phyloP scores from a whole-genome alignment of 2,113 vertebrate species.

The Oncorhynchus keta region DNA sequence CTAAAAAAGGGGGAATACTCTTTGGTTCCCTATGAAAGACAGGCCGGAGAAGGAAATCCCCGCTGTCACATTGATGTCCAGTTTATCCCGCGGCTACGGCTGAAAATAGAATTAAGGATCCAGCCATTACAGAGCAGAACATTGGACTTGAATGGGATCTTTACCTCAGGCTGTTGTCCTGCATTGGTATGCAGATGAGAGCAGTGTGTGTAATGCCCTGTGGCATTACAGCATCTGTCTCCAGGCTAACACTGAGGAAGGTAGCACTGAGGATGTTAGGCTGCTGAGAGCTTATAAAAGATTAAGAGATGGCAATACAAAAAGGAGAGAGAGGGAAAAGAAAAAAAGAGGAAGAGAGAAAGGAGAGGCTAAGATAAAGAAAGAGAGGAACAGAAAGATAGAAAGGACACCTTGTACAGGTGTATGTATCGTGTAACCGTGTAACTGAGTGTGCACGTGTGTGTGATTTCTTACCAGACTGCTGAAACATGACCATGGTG shows the following conservation, averaged over 20 bases:
- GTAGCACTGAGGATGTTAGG: too few species aligned
- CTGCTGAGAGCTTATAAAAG: too few species aligned
- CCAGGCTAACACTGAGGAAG: not conserved
- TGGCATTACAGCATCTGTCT: too few species aligned
- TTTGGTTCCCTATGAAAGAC: conserved; percentile 22
- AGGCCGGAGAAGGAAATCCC: conserved; percentile 24
- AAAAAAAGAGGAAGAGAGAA: too few species aligned
- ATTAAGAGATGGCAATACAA: too few species aligned
- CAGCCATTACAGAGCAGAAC: not conserved
- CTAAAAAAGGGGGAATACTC: conserved; percentile 23
- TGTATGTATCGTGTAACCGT: not conserved
- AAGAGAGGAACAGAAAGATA: too few species aligned
- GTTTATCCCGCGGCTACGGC: not conserved
- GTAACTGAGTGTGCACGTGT: not conserved
- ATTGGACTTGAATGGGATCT: not conserved
- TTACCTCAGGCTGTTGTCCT: not conserved
- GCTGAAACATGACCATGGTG: conserved; percentile 94
- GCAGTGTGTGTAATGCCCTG: too few species aligned
- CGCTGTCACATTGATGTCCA: conserved; percentile 28
- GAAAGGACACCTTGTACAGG: not conserved
- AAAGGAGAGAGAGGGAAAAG: too few species aligned
- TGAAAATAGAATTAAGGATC: too few species aligned
- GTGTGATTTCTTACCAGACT: conserved; percentile 77
- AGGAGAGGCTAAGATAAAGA: too few species aligned
- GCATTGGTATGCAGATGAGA: too few species aligned